phyloP scores from a whole-genome alignment of 2,797 vertebrate species.

The Brachyalestes nurse region DNA sequence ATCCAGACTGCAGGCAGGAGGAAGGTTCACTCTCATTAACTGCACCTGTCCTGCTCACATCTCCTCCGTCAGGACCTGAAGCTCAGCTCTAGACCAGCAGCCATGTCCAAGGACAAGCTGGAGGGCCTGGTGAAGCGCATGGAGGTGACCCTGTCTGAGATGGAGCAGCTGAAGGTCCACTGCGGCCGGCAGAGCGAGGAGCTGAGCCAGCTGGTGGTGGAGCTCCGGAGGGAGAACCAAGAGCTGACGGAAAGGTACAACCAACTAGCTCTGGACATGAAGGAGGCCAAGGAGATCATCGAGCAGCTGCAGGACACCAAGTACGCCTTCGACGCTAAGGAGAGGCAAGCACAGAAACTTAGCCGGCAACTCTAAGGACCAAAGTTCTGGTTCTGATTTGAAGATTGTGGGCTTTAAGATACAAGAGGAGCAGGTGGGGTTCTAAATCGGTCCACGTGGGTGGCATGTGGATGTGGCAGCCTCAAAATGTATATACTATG shows the following conservation, averaged over 20 bases:
- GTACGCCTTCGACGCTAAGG: slow-evolving; percentile 84
- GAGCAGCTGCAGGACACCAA: slow-evolving; percentile 83
- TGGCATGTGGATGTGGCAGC: slow-evolving; percentile 53
- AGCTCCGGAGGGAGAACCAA: slow-evolving; percentile 83
- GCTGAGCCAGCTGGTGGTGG: slow-evolving; percentile 83
- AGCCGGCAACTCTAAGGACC: slow-evolving; percentile 79
- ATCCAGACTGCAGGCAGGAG: not conserved
- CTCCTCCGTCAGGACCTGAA: not conserved
- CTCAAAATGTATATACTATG: slow-evolving; percentile 53
- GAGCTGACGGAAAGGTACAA: slow-evolving; percentile 84
- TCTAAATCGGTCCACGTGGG: slow-evolving; percentile 58
- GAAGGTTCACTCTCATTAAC: slow-evolving; percentile 14
- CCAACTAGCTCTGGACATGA: slow-evolving; percentile 78
- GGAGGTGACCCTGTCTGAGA: slow-evolving; percentile 87
- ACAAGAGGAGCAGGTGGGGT: not conserved
- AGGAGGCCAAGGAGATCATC: slow-evolving; percentile 84
- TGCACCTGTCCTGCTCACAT: not conserved
- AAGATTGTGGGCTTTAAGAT: slow-evolving; percentile 1
- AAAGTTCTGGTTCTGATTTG: not conserved
- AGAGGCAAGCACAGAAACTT: slow-evolving; percentile 88
- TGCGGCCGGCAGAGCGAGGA: slow-evolving; percentile 86
- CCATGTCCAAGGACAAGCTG: slow-evolving; percentile 87
- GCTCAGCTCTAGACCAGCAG: slow-evolving; percentile 1
- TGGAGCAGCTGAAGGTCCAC: slow-evolving; percentile 86
- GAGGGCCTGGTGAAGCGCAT: slow-evolving; percentile 87